Evolutionary conservation across 2,113 vertebrate genomes (phyloP).

Genomic region (Bubo blakistoni): DNA sequence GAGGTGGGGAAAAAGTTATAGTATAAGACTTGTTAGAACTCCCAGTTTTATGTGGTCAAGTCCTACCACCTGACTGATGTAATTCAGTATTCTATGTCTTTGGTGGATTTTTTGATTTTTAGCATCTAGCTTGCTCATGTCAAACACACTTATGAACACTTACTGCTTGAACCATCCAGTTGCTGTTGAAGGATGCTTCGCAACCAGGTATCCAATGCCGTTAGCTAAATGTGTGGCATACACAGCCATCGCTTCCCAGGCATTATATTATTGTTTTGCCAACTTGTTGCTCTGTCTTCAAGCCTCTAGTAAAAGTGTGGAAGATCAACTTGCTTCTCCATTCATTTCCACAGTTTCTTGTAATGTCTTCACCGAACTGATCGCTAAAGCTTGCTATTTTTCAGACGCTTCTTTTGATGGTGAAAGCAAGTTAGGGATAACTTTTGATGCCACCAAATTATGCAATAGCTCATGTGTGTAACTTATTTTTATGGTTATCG

Average conservation of each 20-base stretch:
- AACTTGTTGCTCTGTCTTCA: not conserved
- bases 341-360: not conserved
- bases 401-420: not conserved
- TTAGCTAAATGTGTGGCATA: not conserved
- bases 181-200: not conserved
- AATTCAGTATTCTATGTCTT: not conserved
- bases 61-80: not conserved
- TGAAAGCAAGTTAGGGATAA: not conserved
- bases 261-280: fast-evolving
- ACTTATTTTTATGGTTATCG: not conserved
- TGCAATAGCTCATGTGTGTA: not conserved
- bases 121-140: not conserved
- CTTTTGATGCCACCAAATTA: not conserved
- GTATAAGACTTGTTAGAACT: not conserved
- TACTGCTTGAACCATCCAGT: not conserved
- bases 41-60: not conserved
- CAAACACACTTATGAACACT: not conserved
- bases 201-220: not conserved
- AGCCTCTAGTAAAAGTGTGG: not conserved
- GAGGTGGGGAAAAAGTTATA: fast-evolving
- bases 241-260: fast-evolving
- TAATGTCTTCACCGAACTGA: not conserved
- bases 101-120: not conserved
- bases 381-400: not conserved
- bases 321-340: not conserved